These are phyloP conservation scores for Eristalinus sepulchralis DNA, from an alignment of 2,888 invertebrate species.

Conservation along the genomic window DNA sequence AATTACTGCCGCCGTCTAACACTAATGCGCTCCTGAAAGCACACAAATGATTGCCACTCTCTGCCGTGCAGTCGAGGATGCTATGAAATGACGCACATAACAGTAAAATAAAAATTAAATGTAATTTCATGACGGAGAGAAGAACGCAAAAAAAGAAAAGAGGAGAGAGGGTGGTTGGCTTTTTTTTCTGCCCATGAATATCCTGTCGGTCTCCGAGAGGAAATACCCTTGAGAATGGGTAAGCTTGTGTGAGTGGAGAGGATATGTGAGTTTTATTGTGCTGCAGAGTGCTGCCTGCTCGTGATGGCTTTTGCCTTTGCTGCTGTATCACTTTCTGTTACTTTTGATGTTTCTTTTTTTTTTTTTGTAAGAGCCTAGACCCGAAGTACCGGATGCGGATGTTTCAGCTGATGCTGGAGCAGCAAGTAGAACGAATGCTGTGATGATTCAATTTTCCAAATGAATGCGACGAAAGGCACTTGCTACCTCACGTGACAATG, in stretches of 20 bases:
- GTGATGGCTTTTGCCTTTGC: not conserved
- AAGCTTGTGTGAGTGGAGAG: not conserved
- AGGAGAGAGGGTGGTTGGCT: not conserved
- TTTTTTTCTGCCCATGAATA: conserved; percentile 4
- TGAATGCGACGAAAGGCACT: not conserved
- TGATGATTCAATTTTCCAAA: conserved; percentile 2
- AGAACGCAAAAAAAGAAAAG: not conserved
- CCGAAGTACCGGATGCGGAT: not conserved
- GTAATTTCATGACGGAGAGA: conserved; percentile 17
- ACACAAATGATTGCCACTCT: conserved; percentile 2
- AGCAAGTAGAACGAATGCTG: not conserved
- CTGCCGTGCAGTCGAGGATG: conserved; percentile 3
- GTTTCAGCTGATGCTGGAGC: not conserved
- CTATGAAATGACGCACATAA: conserved; percentile 43
- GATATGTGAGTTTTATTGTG: not conserved
- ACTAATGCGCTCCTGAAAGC: conserved; percentile 7
- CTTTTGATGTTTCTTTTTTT: not conserved
- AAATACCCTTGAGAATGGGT: conserved; percentile 15
- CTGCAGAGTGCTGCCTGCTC: not conserved
- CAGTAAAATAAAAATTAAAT: conserved; percentile 51
- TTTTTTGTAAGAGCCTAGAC: not conserved
- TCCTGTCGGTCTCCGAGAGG: conserved; percentile 31
- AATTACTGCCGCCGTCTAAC: conserved; percentile 6
- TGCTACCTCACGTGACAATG: not conserved
- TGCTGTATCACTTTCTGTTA: not conserved